Evolutionary conservation across 1,140 invertebrate species (phyloP), one percentile per base, ranked within the genome.

Genomic region (Oryctes rhinoceros): DNA sequence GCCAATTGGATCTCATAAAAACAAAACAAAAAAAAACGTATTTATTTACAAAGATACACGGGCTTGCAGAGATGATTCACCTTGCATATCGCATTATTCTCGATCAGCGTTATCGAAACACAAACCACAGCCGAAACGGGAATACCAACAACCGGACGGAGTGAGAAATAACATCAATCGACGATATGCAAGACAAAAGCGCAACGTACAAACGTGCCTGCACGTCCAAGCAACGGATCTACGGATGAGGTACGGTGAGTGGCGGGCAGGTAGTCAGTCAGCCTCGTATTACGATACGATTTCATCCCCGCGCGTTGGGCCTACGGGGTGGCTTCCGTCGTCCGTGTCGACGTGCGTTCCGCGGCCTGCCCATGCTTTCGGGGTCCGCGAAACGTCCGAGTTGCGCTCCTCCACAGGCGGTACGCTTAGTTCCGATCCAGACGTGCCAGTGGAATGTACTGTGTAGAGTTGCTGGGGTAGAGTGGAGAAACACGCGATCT

Each of bases 391-490:
- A 13, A 18, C 53, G 53, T 59, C 6, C 53, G 53, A 59, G 53
- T 59, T 18, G 53, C 53, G 53, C 53, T 59, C 53, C 18, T n/a
- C n/a, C 53, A n/a, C 15, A n/a, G 18, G 18, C 53, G 18, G 53
- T 20, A 59, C 7, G 53, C 53, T 59, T 59, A 59, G 53, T 59
- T 59, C 53, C 53, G 53, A 59, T 59, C 53, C 53, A 59, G 53
- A 18, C 18, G 53, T 59, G 18, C 7, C 18, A 15, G 53, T 59
- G 53, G 53, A 59, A 59, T 59, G 53, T 59, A 7, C 53, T 59
- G 39, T 10, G 39, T 44, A 44, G 9, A 44, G 3, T 44, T 10
- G 15, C 53, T 59, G 53, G 53, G 15, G n/a, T 59, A 59, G 4
- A 15, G 53, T 59, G 13, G 53, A n/a, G 18, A 18, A 59, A n/a